Evolutionary conservation across 1,140 invertebrate species (phyloP).

Genomic region (Lepidurus apus): DNA sequence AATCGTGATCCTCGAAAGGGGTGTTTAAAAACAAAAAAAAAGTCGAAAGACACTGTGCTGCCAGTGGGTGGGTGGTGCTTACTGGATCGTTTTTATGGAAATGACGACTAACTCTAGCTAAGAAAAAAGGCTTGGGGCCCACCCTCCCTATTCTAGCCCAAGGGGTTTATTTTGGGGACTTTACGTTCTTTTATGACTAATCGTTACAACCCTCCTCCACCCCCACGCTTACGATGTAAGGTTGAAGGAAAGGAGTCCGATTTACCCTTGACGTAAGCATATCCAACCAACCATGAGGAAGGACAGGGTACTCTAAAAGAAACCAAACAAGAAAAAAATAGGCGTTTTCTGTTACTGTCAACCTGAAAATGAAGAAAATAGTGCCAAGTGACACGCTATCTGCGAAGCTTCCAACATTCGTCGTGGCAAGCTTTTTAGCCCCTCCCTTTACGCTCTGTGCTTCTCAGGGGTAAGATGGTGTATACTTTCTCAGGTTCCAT

Average conservation of each 20-base stretch:
- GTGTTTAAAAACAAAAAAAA: not conserved
- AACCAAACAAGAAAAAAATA: too few species aligned
- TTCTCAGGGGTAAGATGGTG: not conserved
- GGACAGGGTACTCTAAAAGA: too few species aligned
- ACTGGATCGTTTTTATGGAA: conserved; percentile 1
- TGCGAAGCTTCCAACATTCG: not conserved
- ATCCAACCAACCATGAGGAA: too few species aligned
- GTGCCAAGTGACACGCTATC: not conserved
- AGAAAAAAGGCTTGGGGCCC: not conserved
- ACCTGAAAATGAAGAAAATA: not conserved
- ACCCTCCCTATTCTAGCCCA: not conserved
- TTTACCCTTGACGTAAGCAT: too few species aligned
- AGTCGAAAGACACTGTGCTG: not conserved
- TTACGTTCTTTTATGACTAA: not conserved
- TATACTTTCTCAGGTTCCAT: not conserved
- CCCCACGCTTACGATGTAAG: not conserved
- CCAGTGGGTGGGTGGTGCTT: not conserved
- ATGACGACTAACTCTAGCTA: conserved; percentile 3
- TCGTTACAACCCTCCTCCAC: not conserved
- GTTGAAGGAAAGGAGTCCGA: too few species aligned
- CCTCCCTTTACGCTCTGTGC: not conserved
- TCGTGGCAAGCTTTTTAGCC: conserved; percentile 1
- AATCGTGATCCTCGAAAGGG: conserved; percentile 2
- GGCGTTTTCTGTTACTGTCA: not conserved
- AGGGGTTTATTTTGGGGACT: not conserved